Conservation (phyloP, 1,140 invertebrate genomes). For the Amyelois transitella region DNA sequence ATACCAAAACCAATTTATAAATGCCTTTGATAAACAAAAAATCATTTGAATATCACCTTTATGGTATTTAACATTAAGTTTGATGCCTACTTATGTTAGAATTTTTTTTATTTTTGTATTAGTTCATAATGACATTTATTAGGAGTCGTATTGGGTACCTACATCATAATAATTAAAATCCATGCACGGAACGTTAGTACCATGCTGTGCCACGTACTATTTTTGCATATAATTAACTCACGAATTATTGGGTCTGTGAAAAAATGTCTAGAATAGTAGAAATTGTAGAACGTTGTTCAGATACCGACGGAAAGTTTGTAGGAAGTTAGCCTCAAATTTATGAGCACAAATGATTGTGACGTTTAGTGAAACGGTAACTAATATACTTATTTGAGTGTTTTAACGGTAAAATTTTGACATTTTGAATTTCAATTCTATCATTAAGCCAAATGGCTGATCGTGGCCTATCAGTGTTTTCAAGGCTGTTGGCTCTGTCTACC, state of each 20-base stretch:
- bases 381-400: not conserved
- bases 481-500: no score
- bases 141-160: conserved; percentile 67
- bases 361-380: not conserved
- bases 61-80: conserved; percentile 12
- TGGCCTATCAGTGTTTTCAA: no score
- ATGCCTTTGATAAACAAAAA: conserved; percentile 8
- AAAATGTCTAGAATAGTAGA: conserved; percentile 20
- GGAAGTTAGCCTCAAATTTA: not conserved
- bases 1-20: conserved; percentile 38
- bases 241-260: conserved; percentile 59
- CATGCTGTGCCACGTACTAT: conserved; percentile 55
- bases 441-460: no score
- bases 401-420: no score
- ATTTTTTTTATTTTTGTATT: conserved; percentile 32
- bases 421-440: no score
- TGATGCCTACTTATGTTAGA: conserved; percentile 6
- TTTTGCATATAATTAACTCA: conserved; percentile 62
- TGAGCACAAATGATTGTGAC: not conserved
- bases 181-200: conserved; percentile 66
- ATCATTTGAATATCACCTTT: conserved; percentile 16
- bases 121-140: conserved; percentile 72
- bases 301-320: not conserved
- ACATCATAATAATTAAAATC: conserved; percentile 73
- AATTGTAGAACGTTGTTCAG: conserved; percentile 1